Conservation (phyloP, 1,140 invertebrate species). For the Holotrichia oblita region DNA sequence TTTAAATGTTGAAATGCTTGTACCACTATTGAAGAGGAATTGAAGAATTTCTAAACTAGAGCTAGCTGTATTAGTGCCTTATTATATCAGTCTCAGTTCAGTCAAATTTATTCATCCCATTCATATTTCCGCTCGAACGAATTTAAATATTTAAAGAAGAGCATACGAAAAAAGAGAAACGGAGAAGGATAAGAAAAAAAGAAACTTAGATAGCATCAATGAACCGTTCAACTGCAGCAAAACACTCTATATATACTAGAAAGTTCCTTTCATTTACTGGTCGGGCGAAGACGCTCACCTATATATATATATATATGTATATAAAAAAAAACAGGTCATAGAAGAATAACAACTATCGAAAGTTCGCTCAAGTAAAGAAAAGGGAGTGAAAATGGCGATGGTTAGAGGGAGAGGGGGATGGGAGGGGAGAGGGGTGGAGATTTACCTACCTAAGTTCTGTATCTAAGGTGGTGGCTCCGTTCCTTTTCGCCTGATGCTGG, state of each 20-base stretch:
- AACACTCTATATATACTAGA: not conserved
- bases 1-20: too few relatives aligned
- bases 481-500: constrained; percentile 54
- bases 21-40: too few relatives aligned
- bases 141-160: too few relatives aligned
- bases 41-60: too few relatives aligned
- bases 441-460: constrained; percentile 58
- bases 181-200: not conserved
- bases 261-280: not conserved
- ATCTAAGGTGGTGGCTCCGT: constrained; percentile 57
- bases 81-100: too few relatives aligned
- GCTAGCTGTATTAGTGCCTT: too few relatives aligned
- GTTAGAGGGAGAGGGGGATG: too few relatives aligned
- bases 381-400: not conserved
- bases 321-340: not conserved
- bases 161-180: too few relatives aligned
- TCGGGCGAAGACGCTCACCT: not conserved
- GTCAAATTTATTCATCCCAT: too few relatives aligned
- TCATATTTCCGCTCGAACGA: too few relatives aligned
- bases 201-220: not conserved
- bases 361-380: constrained; percentile 20
- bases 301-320: too few relatives aligned
- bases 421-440: too few relatives aligned
- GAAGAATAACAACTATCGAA: constrained; percentile 27
- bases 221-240: not conserved